Evolutionary conservation across 2,797 vertebrate species (phyloP).

Genomic region (Vultur gryphus): DNA sequence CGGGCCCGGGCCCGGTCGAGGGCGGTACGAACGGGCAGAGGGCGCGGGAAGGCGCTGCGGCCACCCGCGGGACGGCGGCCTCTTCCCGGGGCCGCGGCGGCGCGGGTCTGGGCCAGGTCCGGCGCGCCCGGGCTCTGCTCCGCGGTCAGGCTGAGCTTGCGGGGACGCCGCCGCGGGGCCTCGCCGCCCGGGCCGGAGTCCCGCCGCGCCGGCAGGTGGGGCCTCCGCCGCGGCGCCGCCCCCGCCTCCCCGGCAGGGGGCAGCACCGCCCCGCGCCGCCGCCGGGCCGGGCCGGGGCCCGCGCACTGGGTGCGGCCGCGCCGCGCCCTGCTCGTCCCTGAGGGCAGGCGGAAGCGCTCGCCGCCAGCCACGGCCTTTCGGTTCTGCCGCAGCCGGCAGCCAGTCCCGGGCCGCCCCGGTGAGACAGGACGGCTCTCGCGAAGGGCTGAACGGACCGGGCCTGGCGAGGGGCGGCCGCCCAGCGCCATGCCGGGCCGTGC

Average conservation of each 20-base stretch:
- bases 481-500: neutral
- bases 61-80: rapidly evolving
- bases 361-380: neutral
- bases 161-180: neutral
- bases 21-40: neutral
- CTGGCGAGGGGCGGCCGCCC: too few relatives aligned
- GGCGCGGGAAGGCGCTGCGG: neutral
- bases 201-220: neutral
- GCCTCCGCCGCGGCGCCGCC: neutral
- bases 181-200: too few relatives aligned
- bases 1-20: neutral
- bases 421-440: neutral
- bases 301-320: too few relatives aligned
- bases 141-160: neutral
- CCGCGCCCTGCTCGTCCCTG: neutral
- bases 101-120: neutral
- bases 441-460: neutral
- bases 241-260: neutral
- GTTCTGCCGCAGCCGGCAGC: neutral
- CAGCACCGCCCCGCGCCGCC: neutral
- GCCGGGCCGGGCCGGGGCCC: too few relatives aligned
- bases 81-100: neutral
- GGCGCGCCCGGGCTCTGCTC: too few relatives aligned
- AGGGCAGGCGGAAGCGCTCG: neutral
- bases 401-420: neutral